Evolutionary conservation across 64 coral and sea anemone species (phyloP).

Genomic region (Montipora foliosa): DNA sequence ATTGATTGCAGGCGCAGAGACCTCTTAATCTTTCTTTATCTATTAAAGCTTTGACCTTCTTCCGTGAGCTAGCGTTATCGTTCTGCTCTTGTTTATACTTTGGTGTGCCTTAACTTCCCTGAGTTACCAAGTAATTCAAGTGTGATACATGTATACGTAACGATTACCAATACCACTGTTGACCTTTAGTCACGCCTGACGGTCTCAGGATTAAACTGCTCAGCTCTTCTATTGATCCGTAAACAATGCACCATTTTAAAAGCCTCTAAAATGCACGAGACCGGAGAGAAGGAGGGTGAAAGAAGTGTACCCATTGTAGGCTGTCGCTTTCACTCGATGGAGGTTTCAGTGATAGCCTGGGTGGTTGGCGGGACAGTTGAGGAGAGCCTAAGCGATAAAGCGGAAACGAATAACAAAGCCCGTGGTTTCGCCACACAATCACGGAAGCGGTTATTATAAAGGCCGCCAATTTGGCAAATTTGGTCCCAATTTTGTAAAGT

Average conservation of each 20-base stretch:
- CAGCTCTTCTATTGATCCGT: not conserved
- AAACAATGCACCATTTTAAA: not conserved
- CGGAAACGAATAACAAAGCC: too few species aligned
- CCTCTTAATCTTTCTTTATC: not conserved
- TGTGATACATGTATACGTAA: not conserved
- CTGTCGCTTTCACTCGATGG: too few species aligned
- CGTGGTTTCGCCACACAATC: too few species aligned
- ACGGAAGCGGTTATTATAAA: too few species aligned
- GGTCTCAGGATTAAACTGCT: not conserved
- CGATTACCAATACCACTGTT: constrained; percentile 10
- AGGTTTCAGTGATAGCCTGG: too few species aligned
- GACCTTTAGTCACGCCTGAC: constrained; percentile 37
- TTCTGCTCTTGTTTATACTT: constrained; percentile 16
- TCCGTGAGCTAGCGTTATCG: not conserved
- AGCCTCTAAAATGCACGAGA: too few species aligned
- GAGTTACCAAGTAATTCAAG: constrained; percentile 55
- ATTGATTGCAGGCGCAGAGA: not conserved
- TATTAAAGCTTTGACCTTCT: not conserved
- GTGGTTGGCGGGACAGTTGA: too few species aligned
- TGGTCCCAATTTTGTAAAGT: too few species aligned
- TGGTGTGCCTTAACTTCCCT: not conserved
- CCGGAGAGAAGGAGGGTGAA: too few species aligned
- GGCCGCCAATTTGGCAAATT: too few species aligned
- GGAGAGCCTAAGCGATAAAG: too few species aligned
- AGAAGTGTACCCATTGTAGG: too few species aligned